Percentiles rank a stretch among this genome's conserved stretches.
Evolutionary conservation across 2,888 invertebrate species (phyloP).

Genomic region (Acrocyrtus sp.): DNA sequence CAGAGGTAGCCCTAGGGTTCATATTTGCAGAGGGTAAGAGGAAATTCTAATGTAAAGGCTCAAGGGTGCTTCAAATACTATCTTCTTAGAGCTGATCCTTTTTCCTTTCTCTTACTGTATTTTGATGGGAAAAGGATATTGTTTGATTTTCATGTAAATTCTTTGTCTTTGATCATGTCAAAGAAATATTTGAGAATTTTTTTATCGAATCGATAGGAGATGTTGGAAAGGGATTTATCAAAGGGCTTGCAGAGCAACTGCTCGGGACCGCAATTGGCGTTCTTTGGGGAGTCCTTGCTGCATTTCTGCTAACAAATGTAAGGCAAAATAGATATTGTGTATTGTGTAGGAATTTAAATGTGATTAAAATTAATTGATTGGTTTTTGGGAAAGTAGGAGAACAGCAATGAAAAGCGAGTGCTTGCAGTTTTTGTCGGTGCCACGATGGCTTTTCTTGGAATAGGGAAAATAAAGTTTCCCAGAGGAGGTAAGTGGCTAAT

Average conservation of each 20-base stretch:
- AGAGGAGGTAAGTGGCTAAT: conserved; percentile 46
- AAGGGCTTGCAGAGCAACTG: conserved; percentile 54
- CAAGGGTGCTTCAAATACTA: too few relatives aligned
- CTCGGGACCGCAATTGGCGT: conserved; percentile 55
- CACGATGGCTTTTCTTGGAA: conserved; percentile 53
- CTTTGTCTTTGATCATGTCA: neutral
- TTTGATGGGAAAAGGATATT: too few relatives aligned
- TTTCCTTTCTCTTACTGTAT: too few relatives aligned
- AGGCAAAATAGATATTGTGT: neutral
- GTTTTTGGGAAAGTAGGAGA: too few relatives aligned
- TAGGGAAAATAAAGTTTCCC: conserved; percentile 56
- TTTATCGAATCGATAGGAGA: conserved; percentile 45
- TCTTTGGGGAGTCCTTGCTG: conserved; percentile 56
- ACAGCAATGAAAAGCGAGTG: conserved; percentile 25
- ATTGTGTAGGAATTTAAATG: too few relatives aligned
- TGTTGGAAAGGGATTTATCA: conserved; percentile 36
- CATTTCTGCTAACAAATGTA: conserved; percentile 27
- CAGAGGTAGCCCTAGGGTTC: conserved; percentile 57
- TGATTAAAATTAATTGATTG: too few relatives aligned
- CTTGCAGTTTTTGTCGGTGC: conserved; percentile 52
- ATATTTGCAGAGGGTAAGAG: conserved; percentile 56
- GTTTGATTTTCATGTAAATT: too few relatives aligned
- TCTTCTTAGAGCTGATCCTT: too few relatives aligned
- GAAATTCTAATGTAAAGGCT: too few relatives aligned
- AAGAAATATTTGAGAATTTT: neutral